phyloP scores from a whole-genome alignment of 2,888 invertebrate species.

The Phragmatobia fuliginosa region DNA sequence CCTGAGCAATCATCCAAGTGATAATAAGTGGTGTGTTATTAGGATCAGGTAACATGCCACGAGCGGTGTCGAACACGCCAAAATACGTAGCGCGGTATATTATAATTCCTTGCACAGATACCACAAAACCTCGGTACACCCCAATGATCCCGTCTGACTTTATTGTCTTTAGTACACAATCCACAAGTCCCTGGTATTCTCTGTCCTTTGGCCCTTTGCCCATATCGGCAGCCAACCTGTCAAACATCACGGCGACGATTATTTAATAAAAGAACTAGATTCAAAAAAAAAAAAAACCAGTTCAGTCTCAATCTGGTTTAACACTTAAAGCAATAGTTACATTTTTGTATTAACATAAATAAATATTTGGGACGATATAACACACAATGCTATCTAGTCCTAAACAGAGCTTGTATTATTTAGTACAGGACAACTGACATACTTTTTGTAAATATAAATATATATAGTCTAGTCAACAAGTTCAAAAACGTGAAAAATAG shows the following conservation, averaged over 20 bases:
- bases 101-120: conserved; percentile 97
- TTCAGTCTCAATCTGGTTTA: too few relatives aligned
- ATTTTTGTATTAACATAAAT: too few relatives aligned
- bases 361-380: too few relatives aligned
- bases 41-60: conserved; percentile 95
- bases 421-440: too few relatives aligned
- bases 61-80: conserved; percentile 97
- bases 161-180: conserved; percentile 93
- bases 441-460: too few relatives aligned
- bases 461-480: too few relatives aligned
- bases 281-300: too few relatives aligned
- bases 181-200: conserved; percentile 90
- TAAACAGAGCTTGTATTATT: too few relatives aligned
- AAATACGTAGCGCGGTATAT: conserved; percentile 98
- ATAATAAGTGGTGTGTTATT: conserved; percentile 95
- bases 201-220: conserved; percentile 90
- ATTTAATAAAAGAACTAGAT: too few relatives aligned
- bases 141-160: conserved; percentile 94
- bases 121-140: conserved; percentile 96
- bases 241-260: not conserved
- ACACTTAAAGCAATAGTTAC: too few relatives aligned
- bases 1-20: conserved; percentile 96
- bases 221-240: conserved; percentile 90
- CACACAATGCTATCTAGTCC: too few relatives aligned
- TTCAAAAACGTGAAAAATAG: too few relatives aligned